Percentiles rank a stretch among this genome's conserved stretches.
These are phyloP conservation scores for Drosophila anomelani DNA, from an alignment of 2,888 invertebrate genomes.

Conservation along the genomic window DNA sequence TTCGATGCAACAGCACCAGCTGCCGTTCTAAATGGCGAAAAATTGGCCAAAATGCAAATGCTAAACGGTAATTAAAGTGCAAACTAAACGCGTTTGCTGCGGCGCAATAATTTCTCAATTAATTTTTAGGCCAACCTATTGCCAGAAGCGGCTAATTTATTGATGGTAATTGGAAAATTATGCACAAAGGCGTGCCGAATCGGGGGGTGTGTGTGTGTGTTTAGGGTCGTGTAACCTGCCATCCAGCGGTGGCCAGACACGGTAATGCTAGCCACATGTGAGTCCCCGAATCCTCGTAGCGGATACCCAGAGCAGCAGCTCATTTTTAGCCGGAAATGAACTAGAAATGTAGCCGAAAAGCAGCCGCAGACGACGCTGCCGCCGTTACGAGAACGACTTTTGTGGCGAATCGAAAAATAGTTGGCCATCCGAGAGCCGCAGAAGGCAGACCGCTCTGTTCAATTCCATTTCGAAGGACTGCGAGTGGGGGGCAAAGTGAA, in stretches of 20 bases:
- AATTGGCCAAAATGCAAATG: conserved; percentile 58
- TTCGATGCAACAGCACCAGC: conserved; percentile 21
- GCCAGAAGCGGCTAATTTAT: conserved; percentile 53
- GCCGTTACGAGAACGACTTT: conserved; percentile 54
- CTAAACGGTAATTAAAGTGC: conserved; percentile 69
- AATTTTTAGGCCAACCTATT: conserved; percentile 39
- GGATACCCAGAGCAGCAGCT: conserved; percentile 62
- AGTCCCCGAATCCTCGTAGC: conserved; percentile 25
- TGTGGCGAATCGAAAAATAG: conserved; percentile 73
- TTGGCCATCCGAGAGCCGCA: conserved; percentile 43
- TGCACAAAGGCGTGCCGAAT: conserved; percentile 55
- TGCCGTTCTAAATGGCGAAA: conserved; percentile 25
- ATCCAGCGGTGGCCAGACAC: background rate
- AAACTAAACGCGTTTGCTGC: conserved; percentile 47
- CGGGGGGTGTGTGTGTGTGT: conserved; percentile 12
- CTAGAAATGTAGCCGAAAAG: conserved; percentile 70
- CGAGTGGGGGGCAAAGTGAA: conserved; percentile 34
- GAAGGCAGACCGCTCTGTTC: conserved; percentile 14
- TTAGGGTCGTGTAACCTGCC: conserved; percentile 9
- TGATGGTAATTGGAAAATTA: conserved; percentile 74
- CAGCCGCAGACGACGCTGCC: conserved; percentile 45
- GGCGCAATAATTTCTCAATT: conserved; percentile 75
- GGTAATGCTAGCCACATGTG: conserved; percentile 49
- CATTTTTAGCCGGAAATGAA: conserved; percentile 78
- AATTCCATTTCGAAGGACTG: conserved; percentile 7